These are phyloP conservation scores for Sphenopsis melanotis DNA, from an alignment of 2,797 vertebrate species.

Conservation along the genomic window DNA sequence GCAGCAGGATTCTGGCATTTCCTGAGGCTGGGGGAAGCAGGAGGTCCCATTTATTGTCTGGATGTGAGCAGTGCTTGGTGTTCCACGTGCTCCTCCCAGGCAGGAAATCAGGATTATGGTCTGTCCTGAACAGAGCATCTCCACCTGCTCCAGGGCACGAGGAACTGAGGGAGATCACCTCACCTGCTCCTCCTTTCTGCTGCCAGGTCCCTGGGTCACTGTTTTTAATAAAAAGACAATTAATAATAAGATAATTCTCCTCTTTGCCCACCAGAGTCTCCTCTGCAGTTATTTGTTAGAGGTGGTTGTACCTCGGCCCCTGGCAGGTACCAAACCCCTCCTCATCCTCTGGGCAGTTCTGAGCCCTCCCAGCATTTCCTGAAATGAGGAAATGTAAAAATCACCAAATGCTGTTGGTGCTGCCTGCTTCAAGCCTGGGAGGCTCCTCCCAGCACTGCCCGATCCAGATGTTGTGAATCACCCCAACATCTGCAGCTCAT, in stretches of 20 bases:
- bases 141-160: not conserved
- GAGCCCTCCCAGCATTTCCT: not conserved
- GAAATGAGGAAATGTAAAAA: not conserved
- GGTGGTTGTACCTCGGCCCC: not conserved
- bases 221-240: not conserved
- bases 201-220: not conserved
- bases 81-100: not conserved
- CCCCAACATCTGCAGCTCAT: not conserved
- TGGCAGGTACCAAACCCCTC: not conserved
- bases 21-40: rapidly evolving
- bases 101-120: not conserved
- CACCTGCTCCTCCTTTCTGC: not conserved
- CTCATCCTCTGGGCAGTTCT: rapidly evolving
- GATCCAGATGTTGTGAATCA: not conserved
- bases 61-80: not conserved
- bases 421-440: not conserved
- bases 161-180: rapidly evolving
- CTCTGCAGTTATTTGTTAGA: not conserved
- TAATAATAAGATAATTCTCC: not conserved
- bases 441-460: not conserved
- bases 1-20: constrained; percentile 2
- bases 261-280: not conserved
- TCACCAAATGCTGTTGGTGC: not conserved
- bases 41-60: not conserved
- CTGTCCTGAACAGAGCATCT: not conserved